Evolutionary conservation across 2,888 invertebrate genomes (phyloP).

Genomic region (Tenthredo notha): DNA sequence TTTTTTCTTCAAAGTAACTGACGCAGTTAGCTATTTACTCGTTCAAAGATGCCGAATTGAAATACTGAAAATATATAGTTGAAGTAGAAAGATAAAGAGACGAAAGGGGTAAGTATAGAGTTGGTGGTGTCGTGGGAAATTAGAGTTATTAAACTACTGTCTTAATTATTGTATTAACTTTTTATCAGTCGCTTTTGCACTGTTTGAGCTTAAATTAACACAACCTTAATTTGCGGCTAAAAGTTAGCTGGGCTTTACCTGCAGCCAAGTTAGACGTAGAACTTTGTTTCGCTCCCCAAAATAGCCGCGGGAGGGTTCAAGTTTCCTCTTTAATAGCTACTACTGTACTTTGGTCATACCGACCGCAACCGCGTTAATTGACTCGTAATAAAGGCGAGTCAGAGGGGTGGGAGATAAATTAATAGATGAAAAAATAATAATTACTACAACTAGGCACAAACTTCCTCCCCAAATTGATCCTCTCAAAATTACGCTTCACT

Average conservation of each 20-base stretch:
- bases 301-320: slow-evolving; percentile 48
- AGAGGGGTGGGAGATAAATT: background rate
- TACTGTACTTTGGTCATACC: slow-evolving; percentile 23
- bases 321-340: slow-evolving; percentile 29
- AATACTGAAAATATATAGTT: background rate
- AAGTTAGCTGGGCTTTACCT: slow-evolving; percentile 13
- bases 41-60: background rate
- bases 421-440: background rate
- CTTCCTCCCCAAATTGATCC: background rate
- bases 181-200: slow-evolving; percentile 28
- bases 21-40: background rate
- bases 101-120: background rate
- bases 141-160: slow-evolving; percentile 24
- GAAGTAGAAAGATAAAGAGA: background rate
- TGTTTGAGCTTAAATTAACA: slow-evolving; percentile 40
- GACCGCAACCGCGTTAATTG: slow-evolving; percentile 37
- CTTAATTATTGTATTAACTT: slow-evolving; percentile 39
- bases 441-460: background rate
- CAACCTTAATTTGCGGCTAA: slow-evolving; percentile 44
- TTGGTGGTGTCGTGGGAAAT: slow-evolving; percentile 42
- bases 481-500: background rate
- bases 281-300: slow-evolving; percentile 29
- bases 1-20: background rate
- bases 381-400: background rate
- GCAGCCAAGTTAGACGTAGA: background rate